Base-by-base conservation (phyloP, 1,140 invertebrate species). In the Procambarus virginalis region DNA sequence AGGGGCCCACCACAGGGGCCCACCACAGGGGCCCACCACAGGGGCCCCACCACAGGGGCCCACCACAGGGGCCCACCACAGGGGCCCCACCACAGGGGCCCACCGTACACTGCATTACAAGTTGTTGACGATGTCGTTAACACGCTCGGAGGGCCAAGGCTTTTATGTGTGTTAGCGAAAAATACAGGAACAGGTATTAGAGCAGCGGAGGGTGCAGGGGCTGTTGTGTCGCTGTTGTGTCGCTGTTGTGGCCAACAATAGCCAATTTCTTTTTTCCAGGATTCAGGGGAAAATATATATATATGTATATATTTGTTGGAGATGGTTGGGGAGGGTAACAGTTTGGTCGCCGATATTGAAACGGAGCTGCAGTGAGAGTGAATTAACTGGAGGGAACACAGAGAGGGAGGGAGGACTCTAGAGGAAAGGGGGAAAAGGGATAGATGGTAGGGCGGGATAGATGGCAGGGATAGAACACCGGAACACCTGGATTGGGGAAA, bases 101-200 rank as follows among this genome's bases (percentile, higher is more conserved):
- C 34, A 34, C 64, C 64, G 10, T 68, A 14, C 68, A 73, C n/a
- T 73, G 68, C 20, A 34, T 73, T 73, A 73, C 68, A 73, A 34
- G 68, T 73, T 73, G 68, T 73, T 73, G 68, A 20, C 9, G n/a
- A 1, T 8, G n/a, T 22, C 1, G 68, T 73, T 73, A 73, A 73
- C 22, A 73, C n/a, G 68, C 68, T 1, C 68, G 68, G n/a, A 5
- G 8, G 22, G 34, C 68, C n/a, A 73, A 73, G 14, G 68, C 68
- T 73, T 73, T 73, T 73, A 73, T 73, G 68, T 73, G 68, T 34
- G 20, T 73, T 73, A 73, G 14, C 34, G 68, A 73, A 73, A 73
- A 73, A 73, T 73, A 73, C 22, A 73, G 68, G 68, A 73, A 73
- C 51, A n/a, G 68, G 68, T 73, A 34, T 22, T 73, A 73, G 68